Evolutionary conservation across 1,140 invertebrate species (phyloP).

Genomic region (Neodiprion pinetum): DNA sequence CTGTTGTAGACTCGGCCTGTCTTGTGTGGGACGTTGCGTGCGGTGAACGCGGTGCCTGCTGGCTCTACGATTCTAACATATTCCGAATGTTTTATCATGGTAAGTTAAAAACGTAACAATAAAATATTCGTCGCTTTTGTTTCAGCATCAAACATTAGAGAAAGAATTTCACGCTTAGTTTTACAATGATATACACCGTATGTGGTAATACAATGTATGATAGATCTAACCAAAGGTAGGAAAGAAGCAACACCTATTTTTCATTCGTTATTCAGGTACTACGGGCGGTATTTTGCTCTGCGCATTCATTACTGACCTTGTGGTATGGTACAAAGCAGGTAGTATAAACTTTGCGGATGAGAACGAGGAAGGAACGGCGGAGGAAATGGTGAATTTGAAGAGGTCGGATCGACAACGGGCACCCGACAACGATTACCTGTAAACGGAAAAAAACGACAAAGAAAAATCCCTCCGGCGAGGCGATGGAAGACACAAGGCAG

Average conservation of each 20-base stretch:
- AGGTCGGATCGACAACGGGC: conserved; percentile 50
- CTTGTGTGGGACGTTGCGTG: conserved; percentile 86
- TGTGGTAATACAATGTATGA: conserved; percentile 12
- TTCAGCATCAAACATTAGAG: too few relatives aligned
- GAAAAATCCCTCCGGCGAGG: neutral
- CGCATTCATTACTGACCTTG: conserved; percentile 82
- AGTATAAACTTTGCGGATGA: conserved; percentile 76
- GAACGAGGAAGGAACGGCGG: conserved; percentile 44
- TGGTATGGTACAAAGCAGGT: conserved; percentile 83
- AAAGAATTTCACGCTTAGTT: neutral
- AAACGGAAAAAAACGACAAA: conserved; percentile 25
- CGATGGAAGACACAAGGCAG: neutral
- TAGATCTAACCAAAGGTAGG: neutral
- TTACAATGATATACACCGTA: conserved; percentile 16
- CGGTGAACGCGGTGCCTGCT: conserved; percentile 79
- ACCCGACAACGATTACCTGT: conserved; percentile 54
- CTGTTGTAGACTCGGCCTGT: conserved; percentile 90
- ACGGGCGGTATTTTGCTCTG: conserved; percentile 81
- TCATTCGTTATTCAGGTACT: conserved; percentile 67
- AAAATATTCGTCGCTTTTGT: neutral
- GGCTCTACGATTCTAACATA: conserved; percentile 82
- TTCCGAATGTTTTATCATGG: conserved; percentile 88
- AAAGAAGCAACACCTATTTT: conserved; percentile 17
- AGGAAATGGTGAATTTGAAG: conserved; percentile 59
- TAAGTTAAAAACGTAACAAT: conserved; percentile 50